Percentiles rank a stretch among this genome's conserved stretches.
Conservation (phyloP, 2,888 invertebrate species). For the Zaprionus bogoriensis region DNA sequence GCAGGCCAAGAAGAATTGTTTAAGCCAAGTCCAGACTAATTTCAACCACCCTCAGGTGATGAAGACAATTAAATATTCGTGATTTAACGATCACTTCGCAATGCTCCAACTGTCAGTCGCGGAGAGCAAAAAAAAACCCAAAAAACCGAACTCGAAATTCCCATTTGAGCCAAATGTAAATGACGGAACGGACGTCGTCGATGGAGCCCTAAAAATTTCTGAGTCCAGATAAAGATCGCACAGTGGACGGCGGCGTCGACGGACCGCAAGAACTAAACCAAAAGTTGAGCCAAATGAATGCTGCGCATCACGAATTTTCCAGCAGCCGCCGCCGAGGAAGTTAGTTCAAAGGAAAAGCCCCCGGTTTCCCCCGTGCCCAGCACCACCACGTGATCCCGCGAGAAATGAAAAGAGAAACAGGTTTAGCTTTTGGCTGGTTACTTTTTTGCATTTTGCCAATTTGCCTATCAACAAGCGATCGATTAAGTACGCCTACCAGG, state of each 20-base stretch:
- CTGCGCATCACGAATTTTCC: constrained; percentile 77
- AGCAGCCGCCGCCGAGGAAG: constrained; percentile 34
- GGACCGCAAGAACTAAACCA: constrained; percentile 58
- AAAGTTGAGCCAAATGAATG: constrained; percentile 46
- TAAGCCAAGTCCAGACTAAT: constrained; percentile 75
- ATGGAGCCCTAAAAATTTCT: constrained; percentile 67
- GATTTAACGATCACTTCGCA: constrained; percentile 83
- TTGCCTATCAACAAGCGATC: constrained; percentile 81
- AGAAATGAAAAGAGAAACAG: constrained; percentile 69
- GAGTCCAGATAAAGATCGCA: constrained; percentile 68
- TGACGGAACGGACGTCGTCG: constrained; percentile 53
- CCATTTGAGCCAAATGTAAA: constrained; percentile 71
- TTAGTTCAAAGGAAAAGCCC: constrained; percentile 42
- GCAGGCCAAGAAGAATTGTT: constrained; percentile 52
- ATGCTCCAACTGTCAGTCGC: constrained; percentile 71
- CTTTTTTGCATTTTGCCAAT: constrained; percentile 73
- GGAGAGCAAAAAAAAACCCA: constrained; percentile 30
- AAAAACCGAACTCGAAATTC: constrained; percentile 42
- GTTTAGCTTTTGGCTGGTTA: constrained; percentile 50
- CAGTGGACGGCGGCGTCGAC: constrained; percentile 53
- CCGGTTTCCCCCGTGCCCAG: neutral
- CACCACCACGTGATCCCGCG: too few species aligned
- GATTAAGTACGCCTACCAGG: constrained; percentile 74
- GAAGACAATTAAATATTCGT: constrained; percentile 83
- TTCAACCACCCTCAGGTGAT: constrained; percentile 82